Base-by-base conservation (phyloP, 1,140 invertebrate genomes). In the Macrobrachium nipponense region DNA sequence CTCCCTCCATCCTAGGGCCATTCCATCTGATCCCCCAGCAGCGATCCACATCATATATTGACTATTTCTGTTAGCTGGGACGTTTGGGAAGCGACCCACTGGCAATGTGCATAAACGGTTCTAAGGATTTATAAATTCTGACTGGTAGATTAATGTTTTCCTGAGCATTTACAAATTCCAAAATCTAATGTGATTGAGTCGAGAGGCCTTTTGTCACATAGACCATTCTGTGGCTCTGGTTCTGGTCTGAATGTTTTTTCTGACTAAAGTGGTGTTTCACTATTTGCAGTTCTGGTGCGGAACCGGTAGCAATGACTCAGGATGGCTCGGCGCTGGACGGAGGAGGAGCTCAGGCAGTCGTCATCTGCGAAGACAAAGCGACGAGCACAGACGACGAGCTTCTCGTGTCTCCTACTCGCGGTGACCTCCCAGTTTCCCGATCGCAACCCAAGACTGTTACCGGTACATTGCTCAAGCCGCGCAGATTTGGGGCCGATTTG, bases 301-400 rank as follows among this genome's bases (percentile, higher is more conserved):
- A 6, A 36, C 10, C 77, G 84, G 78, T 86, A 79, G 68, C 68
- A 61, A 73, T 75, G 84, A 75, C 77, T 43, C 20, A 79, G 36
- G 84, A 73, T 59, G 76, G 84, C 51, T 62, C 62, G 20, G 15
- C 12, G 44, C 58, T n/a, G 18, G 75, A 51, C 27, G 80, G 51
- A n/a, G n/a, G n/a, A n/a, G n/a, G n/a, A 18, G 80, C 15, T 20
- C 60, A 61, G 79, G 80, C 75, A 72, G 82, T 82, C 64, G 82
- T 82, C 64, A 80, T 77, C 61, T 85, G 82, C 36, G 87, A 88
- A 78, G 87, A 88, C 82, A 88, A 88, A 82, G 88, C 88, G 75
- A 87, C 88, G 72, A 89, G 88, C 36, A 87, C 86, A 6, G 86
- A 84, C 68, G 87, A 88, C 68, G 87, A 88, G 86, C 84, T 88